These are phyloP conservation scores for Euura saliciscinereae DNA, from an alignment of 1,140 invertebrate species.

Conservation along the genomic window DNA sequence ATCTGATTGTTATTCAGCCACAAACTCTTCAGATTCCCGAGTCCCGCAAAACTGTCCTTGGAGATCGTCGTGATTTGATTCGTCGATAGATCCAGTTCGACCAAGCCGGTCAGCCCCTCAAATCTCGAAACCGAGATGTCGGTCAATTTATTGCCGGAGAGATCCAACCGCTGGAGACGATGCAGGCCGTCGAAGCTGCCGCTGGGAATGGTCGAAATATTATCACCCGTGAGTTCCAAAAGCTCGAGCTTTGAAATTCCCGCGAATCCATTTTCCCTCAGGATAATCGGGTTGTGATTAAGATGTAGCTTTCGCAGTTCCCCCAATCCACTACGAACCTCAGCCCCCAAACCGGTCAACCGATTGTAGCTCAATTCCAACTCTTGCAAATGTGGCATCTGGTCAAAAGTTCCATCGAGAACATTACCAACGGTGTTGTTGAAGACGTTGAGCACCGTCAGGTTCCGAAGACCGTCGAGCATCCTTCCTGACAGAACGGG, in stretches of 20 bases:
- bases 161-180: background rate
- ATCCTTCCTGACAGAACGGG: background rate
- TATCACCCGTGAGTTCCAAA: background rate
- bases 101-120: background rate
- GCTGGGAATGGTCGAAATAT: background rate
- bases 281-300: background rate
- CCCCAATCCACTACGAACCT: background rate
- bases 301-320: background rate
- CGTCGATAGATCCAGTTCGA: background rate
- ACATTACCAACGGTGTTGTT: background rate
- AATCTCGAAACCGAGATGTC: background rate
- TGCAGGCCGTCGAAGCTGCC: slow-evolving; percentile 2
- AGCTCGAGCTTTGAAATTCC: background rate
- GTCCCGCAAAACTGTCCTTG: background rate
- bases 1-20: slow-evolving; percentile 8
- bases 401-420: background rate
- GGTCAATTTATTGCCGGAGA: slow-evolving; percentile 1
- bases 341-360: background rate
- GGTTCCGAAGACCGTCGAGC: background rate
- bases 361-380: slow-evolving; percentile 9
- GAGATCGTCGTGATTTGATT: background rate
- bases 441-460: background rate
- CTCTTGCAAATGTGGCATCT: background rate
- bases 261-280: background rate
- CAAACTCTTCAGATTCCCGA: background rate